Evolutionary conservation across 2,888 invertebrate species (phyloP), one percentile per base, ranked within the genome.

Genomic region (Lasioglossum lativentre): DNA sequence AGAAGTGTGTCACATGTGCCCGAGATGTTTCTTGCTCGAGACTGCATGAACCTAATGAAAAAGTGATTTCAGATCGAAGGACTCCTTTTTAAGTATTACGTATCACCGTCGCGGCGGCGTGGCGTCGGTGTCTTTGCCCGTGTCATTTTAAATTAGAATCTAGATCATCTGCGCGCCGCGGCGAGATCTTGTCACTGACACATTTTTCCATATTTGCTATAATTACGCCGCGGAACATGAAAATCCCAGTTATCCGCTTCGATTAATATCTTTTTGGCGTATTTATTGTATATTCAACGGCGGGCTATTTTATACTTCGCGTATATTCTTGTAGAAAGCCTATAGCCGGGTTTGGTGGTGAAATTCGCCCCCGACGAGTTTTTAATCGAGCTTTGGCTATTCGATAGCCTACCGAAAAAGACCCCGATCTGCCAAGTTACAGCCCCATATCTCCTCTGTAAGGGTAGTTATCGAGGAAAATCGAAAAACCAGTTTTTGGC

Each of bases 1-100:
- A 56, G 78, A 87, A 88, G 87, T 82, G 75, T 85, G 87, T 82
- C 85, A 79, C 71, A 52, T 82, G 76, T 56, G 81, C 63, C 59
- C 63, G 34, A 68, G 73, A 78, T 71, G 70, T 59, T 42, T 56
- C 75, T 34, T 71, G 70, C 30, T 8, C 23, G 40, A 74, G 70
- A 68, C 23, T 47, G 59, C 47, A 16, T 16, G 19, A 63, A 42
- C n/a, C 30, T 38, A 79, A 56, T 14, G 73, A 70, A 79, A 66
- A 30, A 27, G 38, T 47, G 47, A 66, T 73, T 66, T 66, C 73
- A 38, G 79, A 73, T 66, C 23, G 52, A 19, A 19, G 70, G 30
- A 73, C 42, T 78, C 78, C 72, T 56, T 76, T 80, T 72, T 72
- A 56, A 80, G 66, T n/a, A 52, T n/a, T n/a, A 56, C 52, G 71